A percentile compares a stretch with the other conserved stretches of the same genome.
Conservation (phyloP, 1,140 invertebrate species). For the Ceratosolen fusciceps region DNA sequence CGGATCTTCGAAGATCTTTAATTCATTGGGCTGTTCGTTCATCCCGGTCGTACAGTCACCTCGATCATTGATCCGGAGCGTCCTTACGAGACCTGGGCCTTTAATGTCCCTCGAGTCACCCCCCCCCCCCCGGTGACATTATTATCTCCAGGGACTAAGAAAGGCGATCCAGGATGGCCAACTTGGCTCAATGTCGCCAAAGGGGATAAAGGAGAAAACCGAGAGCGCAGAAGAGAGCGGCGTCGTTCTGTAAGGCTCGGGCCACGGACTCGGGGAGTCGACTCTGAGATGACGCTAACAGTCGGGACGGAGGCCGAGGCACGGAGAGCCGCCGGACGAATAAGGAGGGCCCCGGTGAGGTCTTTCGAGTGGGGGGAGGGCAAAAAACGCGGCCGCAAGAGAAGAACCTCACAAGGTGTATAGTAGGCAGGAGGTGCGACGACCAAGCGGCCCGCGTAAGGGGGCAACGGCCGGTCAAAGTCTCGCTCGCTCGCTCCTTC, state of each 20-base stretch:
- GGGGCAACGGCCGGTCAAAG: conserved; percentile 70
- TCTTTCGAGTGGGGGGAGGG: not conserved
- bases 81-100: too few species aligned
- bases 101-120: too few species aligned
- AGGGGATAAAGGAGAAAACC: too few species aligned
- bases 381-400: not conserved
- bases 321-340: not conserved
- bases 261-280: not conserved
- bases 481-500: conserved; percentile 58
- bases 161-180: too few species aligned
- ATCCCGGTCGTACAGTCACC: too few species aligned
- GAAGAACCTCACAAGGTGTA: conserved; percentile 16
- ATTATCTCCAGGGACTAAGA: too few species aligned
- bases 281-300: not conserved
- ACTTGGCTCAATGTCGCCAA: not conserved
- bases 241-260: not conserved
- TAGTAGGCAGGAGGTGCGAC: not conserved
- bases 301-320: too few species aligned
- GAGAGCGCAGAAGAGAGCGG: not conserved
- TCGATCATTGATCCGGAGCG: too few species aligned
- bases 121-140: too few species aligned
- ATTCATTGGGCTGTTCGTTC: too few species aligned
- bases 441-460: conserved; percentile 24
- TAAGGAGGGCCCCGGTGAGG: not conserved
- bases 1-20: too few species aligned